These are phyloP conservation scores for Isotomurus palustris DNA, from an alignment of 2,888 invertebrate genomes.

Conservation along the genomic window DNA sequence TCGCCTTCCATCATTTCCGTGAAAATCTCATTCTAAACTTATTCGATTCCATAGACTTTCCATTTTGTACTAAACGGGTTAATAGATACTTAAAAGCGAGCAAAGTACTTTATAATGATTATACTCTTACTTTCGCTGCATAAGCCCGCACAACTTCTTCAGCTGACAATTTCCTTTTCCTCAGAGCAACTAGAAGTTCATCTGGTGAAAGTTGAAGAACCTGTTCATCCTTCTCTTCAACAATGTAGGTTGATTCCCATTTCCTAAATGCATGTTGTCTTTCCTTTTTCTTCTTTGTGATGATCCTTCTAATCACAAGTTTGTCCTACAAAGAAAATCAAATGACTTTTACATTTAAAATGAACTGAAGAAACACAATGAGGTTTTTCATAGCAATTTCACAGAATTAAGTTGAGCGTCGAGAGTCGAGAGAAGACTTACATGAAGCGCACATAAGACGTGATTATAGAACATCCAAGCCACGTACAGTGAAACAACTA, in stretches of 20 bases:
- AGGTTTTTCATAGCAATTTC: neutral
- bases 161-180: constrained; percentile 27
- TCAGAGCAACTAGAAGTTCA: constrained; percentile 30
- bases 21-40: too few species aligned
- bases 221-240: constrained; percentile 16
- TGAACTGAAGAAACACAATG: neutral
- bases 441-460: constrained; percentile 26
- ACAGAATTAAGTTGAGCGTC: neutral
- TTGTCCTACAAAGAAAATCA: constrained; percentile 19
- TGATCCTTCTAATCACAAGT: constrained; percentile 19
- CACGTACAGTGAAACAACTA: constrained; percentile 21
- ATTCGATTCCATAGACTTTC: too few species aligned
- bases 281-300: constrained; percentile 30
- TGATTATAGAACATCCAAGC: constrained; percentile 27
- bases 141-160: constrained; percentile 38
- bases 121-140: constrained; percentile 39
- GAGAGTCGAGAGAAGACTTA: constrained; percentile 7
- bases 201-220: constrained; percentile 20
- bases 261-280: constrained; percentile 28
- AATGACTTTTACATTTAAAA: too few species aligned
- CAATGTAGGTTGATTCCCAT: constrained; percentile 10
- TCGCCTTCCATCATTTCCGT: too few species aligned
- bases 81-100: too few species aligned
- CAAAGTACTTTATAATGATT: too few species aligned
- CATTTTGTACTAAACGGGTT: too few species aligned